Base-by-base conservation (phyloP, 1,140 invertebrate genomes). In the Streblospio benedicti region DNA sequence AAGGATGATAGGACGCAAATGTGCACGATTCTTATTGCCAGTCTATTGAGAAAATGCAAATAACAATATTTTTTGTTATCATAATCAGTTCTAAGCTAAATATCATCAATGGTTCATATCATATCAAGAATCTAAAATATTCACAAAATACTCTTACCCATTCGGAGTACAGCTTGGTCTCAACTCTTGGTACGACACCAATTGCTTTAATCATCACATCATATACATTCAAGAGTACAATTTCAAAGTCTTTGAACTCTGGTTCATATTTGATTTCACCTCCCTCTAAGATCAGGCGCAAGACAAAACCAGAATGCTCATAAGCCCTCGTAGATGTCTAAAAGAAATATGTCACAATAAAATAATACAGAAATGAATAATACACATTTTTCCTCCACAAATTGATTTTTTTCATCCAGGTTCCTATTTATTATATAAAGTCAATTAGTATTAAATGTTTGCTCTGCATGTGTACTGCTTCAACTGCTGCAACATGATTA, bases 211-310 rank as follows among this genome's bases (percentile, higher is more conserved):
- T 83, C 67, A 93, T 85, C 20, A 82, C 81, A 68, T 87, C 85
- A 62, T 88, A 84, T 14, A 90, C 75, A 32, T 83, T 80, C n/a
- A 88, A 73, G 1, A 93, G 76, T 57, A 84, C 82, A 58, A 85
- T 81, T 58, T 83, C 79, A 61, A 92, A 87, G 62, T 84, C 83
- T 47, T 84, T 84, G 65, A 93, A 91, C 0, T 84, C 81, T 1
- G 91, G 91, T 56, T 89, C 87, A 74, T 91, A 93, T 45, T 81
- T 80, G 43, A 93, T 84, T 0, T 80, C 76, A 16, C 84, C 83
- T 23, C 85, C 84, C 67, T 85, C 82, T 50, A 88, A 80, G 0
- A 83, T 77, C 12, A 91, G 71, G 35, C 85, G 83, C 53, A 92
- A 79, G 47, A 86, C 80, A 69, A 92, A 90, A 6, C 88, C 87